A percentile compares a stretch with the other conserved stretches of the same genome.
Conservation (phyloP, 2,888 invertebrate species). For the Halocaridina rubra region DNA sequence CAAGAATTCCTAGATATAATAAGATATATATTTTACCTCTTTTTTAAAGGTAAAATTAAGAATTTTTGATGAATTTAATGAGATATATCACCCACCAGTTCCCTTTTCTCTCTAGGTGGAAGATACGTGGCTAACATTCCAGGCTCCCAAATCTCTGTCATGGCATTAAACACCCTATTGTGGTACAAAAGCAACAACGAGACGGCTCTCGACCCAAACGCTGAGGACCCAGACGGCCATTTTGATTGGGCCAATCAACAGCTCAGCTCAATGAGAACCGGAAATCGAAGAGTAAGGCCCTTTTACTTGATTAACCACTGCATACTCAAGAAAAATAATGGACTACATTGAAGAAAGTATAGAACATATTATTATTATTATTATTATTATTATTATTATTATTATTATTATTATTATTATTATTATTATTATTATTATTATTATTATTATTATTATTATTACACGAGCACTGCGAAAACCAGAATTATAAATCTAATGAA, state of each 20-base stretch:
- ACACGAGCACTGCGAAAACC: too few relatives aligned
- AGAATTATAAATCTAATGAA: too few relatives aligned
- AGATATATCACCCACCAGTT: too few relatives aligned
- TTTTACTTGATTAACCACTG: not conserved
- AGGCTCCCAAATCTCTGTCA: conserved; percentile 23
- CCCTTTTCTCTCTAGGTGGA: conserved; percentile 13
- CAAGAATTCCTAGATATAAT: too few relatives aligned
- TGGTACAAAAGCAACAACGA: conserved; percentile 49
- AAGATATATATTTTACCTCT: too few relatives aligned
- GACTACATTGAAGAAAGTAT: not conserved
- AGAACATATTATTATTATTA: not conserved
- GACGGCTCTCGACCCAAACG: not conserved
- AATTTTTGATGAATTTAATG: too few relatives aligned
- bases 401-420: too few relatives aligned
- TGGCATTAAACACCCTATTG: conserved; percentile 54
- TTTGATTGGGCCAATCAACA: conserved; percentile 36
- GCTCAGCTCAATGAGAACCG: not conserved
- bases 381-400: too few relatives aligned
- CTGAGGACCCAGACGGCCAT: conserved; percentile 39
- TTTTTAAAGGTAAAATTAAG: too few relatives aligned
- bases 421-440: too few relatives aligned
- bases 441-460: too few relatives aligned
- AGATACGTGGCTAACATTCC: conserved; percentile 29
- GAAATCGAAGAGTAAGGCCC: conserved; percentile 9
- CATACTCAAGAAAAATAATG: not conserved